These are phyloP conservation scores for Beaufortia kweichowensis DNA, from an alignment of 2,113 vertebrate species.

Conservation along the genomic window DNA sequence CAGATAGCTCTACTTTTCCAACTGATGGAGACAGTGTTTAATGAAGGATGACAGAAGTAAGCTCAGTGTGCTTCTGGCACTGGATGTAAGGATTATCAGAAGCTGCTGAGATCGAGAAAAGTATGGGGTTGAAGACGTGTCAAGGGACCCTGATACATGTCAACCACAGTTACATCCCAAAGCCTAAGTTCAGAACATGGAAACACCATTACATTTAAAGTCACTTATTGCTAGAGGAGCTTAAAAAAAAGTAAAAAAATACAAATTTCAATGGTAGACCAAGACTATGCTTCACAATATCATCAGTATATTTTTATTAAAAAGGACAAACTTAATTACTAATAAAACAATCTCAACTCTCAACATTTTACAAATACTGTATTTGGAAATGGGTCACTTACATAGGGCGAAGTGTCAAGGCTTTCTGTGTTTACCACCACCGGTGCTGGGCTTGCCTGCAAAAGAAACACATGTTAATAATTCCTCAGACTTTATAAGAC, in stretches of 20 bases:
- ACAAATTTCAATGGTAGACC: too few relatives aligned
- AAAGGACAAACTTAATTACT: too few relatives aligned
- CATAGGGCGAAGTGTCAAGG: slow-evolving; percentile 87
- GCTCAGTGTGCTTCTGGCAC: slow-evolving; percentile 39
- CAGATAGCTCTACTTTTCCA: slow-evolving; percentile 10
- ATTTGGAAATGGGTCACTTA: slow-evolving; percentile 76
- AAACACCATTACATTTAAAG: slow-evolving; percentile 2
- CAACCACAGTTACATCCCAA: not conserved
- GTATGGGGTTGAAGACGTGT: slow-evolving; percentile 11
- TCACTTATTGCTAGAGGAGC: not conserved
- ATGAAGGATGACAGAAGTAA: slow-evolving; percentile 44
- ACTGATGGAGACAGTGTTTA: slow-evolving; percentile 9
- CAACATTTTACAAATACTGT: too few relatives aligned
- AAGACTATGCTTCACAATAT: too few relatives aligned
- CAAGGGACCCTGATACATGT: slow-evolving; percentile 2
- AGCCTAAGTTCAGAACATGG: not conserved
- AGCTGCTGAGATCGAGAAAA: slow-evolving; percentile 32
- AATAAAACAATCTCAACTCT: too few relatives aligned
- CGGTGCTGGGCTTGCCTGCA: slow-evolving; percentile 95
- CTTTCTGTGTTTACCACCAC: slow-evolving; percentile 94
- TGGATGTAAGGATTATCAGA: slow-evolving; percentile 40
- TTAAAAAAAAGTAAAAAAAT: too few relatives aligned
- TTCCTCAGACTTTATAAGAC: not conserved
- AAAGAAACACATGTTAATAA: slow-evolving; percentile 56
- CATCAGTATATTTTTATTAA: too few relatives aligned